Conservation (phyloP, 2,888 invertebrate species). For the Hermodice carunculata region DNA sequence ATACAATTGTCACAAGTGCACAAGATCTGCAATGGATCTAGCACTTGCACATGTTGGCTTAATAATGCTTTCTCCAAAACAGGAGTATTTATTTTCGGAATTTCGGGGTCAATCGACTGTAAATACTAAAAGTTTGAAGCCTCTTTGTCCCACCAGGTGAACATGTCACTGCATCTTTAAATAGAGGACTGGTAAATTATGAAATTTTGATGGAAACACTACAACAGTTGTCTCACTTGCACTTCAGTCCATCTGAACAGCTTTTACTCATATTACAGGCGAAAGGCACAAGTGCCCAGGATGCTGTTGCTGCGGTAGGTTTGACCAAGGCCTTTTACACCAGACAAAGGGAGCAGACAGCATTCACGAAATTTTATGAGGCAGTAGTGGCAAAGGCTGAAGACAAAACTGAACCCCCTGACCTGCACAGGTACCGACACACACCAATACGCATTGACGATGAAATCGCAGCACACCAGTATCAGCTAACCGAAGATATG, state of each 20-base stretch:
- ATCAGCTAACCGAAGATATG: background rate
- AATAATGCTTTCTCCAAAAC: background rate
- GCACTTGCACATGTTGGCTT: background rate
- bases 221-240: background rate
- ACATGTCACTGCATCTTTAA: background rate
- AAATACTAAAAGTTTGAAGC: background rate
- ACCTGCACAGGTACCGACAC: background rate
- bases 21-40: background rate
- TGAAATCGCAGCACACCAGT: background rate
- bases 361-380: background rate
- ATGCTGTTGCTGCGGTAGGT: background rate
- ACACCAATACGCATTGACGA: background rate
- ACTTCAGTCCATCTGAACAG: background rate
- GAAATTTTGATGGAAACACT: background rate
- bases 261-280: background rate
- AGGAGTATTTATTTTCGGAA: background rate
- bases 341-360: background rate
- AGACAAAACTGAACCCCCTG: background rate
- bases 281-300: constrained; percentile 1
- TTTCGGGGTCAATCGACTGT: background rate
- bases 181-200: background rate
- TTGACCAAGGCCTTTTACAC: background rate
- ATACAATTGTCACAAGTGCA: too few species aligned
- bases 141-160: constrained; percentile 1
- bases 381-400: background rate